Evolutionary conservation across 2,797 vertebrate species (phyloP), one percentile per base, ranked within the genome.

Genomic region (Hydrocynus forskahlii): DNA sequence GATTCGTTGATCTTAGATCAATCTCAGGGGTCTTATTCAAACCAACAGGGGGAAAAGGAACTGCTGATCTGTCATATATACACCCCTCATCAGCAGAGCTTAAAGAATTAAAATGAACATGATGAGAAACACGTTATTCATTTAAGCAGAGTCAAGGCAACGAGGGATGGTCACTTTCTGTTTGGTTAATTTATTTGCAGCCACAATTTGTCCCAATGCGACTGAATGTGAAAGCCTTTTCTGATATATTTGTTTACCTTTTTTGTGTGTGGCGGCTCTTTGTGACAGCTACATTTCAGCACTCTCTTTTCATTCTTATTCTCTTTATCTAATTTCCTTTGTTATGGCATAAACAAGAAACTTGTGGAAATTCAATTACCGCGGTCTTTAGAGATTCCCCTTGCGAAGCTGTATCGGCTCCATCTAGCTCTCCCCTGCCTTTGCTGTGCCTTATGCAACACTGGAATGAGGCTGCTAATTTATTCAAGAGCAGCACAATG

Each of bases 321-420:
- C 87, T 88, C 86, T 92, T 93, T 91, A 92, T 93, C 84, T 91
- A 89, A 93, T 93, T 92, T 91, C 85, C 88, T 92, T 92, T 93
- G 90, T 92, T 93, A 90, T 92, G 86, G 87, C 68, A 80, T 91
- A 93, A 93, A 93, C 90, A 93, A 89, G 87, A 87, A 90, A 85
- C 80, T 87, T 85, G 81, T 87, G 88, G 84, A 92, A 93, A 92
- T 92, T 90, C 84, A 93, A 93, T 94, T 92, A 92, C 87, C 5
- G 29, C 29, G 76, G 87, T 87, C 92, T 92, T 91, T 88, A 89
- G 92, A 93, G 90, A 93, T 88, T 91, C 86, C 84, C 77, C 78
- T 88, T 88, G 88, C 25, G 90, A 87, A 89, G 87, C 91, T 84
- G 40, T 88, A 91, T 90, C 86, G 79, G 83, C 85, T 88, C 81